Evolutionary conservation across 2,888 invertebrate species (phyloP).

Genomic region (Laspeyria flexula): DNA sequence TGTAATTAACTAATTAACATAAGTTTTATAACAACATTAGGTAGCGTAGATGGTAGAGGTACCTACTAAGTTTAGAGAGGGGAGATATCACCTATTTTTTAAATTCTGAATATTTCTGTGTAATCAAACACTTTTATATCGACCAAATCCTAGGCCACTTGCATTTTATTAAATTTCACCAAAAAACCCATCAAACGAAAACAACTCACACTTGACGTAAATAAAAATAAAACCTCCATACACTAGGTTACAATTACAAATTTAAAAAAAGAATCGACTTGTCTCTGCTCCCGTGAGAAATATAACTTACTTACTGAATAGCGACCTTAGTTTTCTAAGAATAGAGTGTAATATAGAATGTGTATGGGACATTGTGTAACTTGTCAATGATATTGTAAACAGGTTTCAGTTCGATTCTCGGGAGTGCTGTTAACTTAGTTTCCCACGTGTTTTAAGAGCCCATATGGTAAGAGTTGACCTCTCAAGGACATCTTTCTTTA

Average conservation of each 20-base stretch:
- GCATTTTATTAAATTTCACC: background rate
- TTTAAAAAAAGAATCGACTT: conserved; percentile 17
- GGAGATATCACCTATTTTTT: too few species aligned
- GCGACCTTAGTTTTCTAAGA: background rate
- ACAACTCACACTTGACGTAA: conserved; percentile 19
- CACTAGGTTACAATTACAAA: conserved; percentile 41
- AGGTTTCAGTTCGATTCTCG: conserved; percentile 1
- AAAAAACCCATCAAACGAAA: background rate
- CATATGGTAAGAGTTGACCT: too few species aligned
- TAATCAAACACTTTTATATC: too few species aligned
- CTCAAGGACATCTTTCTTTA: too few species aligned
- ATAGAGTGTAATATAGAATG: conserved; percentile 14
- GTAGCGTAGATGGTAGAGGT: too few species aligned
- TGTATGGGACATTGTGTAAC: background rate
- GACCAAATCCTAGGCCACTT: background rate
- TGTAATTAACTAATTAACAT: too few species aligned
- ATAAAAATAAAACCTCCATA: conserved; percentile 14
- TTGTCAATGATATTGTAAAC: conserved; percentile 11
- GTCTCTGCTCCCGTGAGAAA: conserved; percentile 30
- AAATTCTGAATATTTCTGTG: too few species aligned
- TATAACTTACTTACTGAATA: conserved; percentile 1
- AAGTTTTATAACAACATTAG: too few species aligned
- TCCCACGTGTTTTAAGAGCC: background rate
- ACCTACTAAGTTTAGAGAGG: too few species aligned
- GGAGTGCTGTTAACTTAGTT: background rate